Evolutionary conservation across 2,888 invertebrate genomes (phyloP).

Genomic region (Myopa testacea): DNA sequence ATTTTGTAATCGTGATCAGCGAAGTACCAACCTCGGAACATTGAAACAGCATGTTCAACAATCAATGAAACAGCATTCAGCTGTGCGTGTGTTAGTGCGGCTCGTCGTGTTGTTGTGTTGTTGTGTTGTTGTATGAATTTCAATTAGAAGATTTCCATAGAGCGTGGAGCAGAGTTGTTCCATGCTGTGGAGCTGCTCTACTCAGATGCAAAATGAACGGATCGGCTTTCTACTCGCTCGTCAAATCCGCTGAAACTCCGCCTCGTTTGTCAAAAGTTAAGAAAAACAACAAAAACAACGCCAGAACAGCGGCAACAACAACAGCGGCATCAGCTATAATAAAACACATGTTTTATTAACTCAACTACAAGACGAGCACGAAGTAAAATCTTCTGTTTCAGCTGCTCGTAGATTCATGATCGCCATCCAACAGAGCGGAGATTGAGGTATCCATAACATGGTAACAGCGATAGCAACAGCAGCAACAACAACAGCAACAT

Average conservation of each 20-base stretch:
- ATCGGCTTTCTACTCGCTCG: not conserved
- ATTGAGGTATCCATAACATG: not conserved
- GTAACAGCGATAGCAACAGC: not conserved
- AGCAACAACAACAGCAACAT: not conserved
- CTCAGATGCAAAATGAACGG: not conserved
- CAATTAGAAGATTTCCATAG: constrained; percentile 25
- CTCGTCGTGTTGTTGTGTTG: not conserved
- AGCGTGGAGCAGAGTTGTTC: not conserved
- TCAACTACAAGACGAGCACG: constrained; percentile 11
- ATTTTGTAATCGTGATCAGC: constrained; percentile 8
- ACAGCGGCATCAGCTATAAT: constrained; percentile 1
- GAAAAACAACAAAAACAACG: not conserved
- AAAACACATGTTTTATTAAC: constrained; percentile 33
- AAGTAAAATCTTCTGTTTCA: not conserved
- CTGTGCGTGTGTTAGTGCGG: not conserved
- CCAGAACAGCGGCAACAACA: constrained; percentile 6
- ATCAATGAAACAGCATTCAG: not conserved
- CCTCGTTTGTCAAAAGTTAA: constrained; percentile 25
- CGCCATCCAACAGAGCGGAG: not conserved
- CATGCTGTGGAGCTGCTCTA: not conserved
- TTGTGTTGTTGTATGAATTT: constrained; percentile 7
- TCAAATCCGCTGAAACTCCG: constrained; percentile 29
- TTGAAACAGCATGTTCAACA: not conserved
- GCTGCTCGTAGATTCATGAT: not conserved
- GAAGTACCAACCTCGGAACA: not conserved